Evolutionary conservation across 2,113 vertebrate species (phyloP), one percentile per base, ranked within the genome.

Genomic region (Hyperoodon ampullatus): DNA sequence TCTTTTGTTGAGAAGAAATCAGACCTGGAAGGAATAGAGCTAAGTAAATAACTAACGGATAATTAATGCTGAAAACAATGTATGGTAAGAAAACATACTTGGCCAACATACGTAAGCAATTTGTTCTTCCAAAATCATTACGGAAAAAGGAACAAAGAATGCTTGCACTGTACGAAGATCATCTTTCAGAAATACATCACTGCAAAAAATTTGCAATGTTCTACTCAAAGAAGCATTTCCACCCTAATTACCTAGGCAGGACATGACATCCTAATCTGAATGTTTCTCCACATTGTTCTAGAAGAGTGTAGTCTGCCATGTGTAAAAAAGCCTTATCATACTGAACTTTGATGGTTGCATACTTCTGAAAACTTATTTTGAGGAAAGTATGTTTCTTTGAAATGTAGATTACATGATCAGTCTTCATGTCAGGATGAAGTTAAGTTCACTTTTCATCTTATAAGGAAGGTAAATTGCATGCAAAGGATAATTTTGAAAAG

Each of bases 21-120:
- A 75, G 68, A 61, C 6, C 16, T 87, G 26, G 74, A 72, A 96
- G 18, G 63, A 97, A 88, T 88, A 47, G 94, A 96, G 11, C 53
- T 90, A 84, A 72, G 44, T 89, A 87, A 94, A 81, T 95, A 96
- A 83, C 14, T 50, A 72, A 85, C 88, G 44, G 35, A 65, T 97
- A 96, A 94, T 75, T 58, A 95, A 83, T 68, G 18, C 63, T 91
- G 83, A 97, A 95, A 93, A 95, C 39, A 97, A 91, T 78, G 14
- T n/a, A 80, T 90, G 55, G 71, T 93, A 87, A 93, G 86, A 93
- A 97, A 97, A 90, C 70, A 90, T 77, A 83, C 19, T 75, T 89
- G 84, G 30, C 35, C 26, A 90, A 50, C 39, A 74, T 50, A 78
- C 18, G n/a, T 63, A 65, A 96, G 95, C 60, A 95, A 47, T 93